Evolutionary conservation across 2,888 invertebrate species (phyloP).

Genomic region (Ormyrus labotus): DNA sequence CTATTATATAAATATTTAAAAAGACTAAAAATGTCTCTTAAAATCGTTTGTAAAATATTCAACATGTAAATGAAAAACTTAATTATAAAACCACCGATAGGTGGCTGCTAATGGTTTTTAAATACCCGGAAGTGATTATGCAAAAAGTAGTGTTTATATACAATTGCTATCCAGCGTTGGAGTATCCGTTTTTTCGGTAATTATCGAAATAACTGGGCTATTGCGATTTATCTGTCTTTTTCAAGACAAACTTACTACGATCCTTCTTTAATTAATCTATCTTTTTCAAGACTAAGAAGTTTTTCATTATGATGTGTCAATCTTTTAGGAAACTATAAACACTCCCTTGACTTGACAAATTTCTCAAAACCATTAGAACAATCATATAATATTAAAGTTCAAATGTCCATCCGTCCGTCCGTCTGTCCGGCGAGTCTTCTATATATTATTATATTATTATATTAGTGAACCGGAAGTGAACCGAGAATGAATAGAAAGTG

Average conservation of each 20-base stretch:
- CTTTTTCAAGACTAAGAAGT: background rate
- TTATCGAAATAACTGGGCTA: background rate
- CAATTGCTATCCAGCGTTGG: background rate
- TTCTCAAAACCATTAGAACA: background rate
- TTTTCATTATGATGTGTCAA: background rate
- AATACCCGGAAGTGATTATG: background rate
- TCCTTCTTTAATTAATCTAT: background rate
- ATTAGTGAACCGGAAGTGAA: no score
- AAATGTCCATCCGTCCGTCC: no score
- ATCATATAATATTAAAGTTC: no score
- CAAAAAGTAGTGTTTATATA: background rate
- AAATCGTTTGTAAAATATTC: no score
- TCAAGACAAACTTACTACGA: background rate
- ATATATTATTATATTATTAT: no score
- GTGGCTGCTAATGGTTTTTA: background rate
- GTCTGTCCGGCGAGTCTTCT: no score
- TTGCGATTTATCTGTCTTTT: background rate
- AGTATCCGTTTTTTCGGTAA: no score
- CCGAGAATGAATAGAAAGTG: no score
- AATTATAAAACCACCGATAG: background rate
- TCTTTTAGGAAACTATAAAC: background rate
- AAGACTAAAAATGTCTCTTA: no score
- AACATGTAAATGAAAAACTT: background rate
- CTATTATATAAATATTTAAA: no score
- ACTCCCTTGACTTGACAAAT: background rate